Evolutionary conservation across 2,888 invertebrate genomes (phyloP).

Genomic region (Chalcosyrphus nemorum): DNA sequence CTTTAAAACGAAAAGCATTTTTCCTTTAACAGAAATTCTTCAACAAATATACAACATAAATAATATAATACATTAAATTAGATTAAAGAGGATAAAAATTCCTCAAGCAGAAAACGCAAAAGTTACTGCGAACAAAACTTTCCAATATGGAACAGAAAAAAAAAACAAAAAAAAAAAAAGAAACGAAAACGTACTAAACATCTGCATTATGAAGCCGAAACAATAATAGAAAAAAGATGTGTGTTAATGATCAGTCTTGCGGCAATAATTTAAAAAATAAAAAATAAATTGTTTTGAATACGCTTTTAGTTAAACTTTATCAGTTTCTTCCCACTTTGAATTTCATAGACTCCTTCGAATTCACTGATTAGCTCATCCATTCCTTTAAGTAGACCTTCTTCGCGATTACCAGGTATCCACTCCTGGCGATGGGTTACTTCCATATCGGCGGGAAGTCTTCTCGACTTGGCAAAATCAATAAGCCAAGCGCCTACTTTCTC

Average conservation of each 20-base stretch:
- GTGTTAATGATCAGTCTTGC: constrained; percentile 69
- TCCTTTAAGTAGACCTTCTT: constrained; percentile 96
- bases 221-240: constrained; percentile 1
- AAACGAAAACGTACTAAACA: background rate
- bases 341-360: constrained; percentile 82
- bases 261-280: constrained; percentile 32
- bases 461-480: constrained; percentile 98
- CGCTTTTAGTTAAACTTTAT: constrained; percentile 50
- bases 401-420: constrained; percentile 97
- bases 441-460: constrained; percentile 87
- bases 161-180: background rate
- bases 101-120: constrained; percentile 65
- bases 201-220: constrained; percentile 42
- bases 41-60: constrained; percentile 14
- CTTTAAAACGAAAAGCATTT: background rate
- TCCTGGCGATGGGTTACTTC: constrained; percentile 89
- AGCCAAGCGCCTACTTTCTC: constrained; percentile 96
- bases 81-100: constrained; percentile 64
- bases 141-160: constrained; percentile 71
- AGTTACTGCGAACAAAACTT: constrained; percentile 50
- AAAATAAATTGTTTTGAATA: background rate
- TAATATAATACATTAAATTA: constrained; percentile 63
- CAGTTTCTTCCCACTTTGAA: constrained; percentile 77
- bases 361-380: constrained; percentile 94
- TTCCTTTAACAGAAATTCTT: constrained; percentile 3